Evolutionary conservation across 2,113 vertebrate species (phyloP).

Genomic region (Opisthocomus hoazin): DNA sequence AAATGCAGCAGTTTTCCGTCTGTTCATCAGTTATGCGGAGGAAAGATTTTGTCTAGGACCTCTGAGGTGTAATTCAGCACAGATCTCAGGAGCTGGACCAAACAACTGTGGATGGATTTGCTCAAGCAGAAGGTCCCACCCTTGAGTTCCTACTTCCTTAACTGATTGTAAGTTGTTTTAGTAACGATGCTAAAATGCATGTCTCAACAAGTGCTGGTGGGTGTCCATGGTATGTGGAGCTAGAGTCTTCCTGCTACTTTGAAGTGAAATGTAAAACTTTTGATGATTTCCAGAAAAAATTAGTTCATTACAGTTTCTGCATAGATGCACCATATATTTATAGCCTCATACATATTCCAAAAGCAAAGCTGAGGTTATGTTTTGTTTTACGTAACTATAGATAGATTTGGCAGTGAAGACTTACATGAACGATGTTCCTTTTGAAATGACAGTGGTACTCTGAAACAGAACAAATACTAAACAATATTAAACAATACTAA

Average conservation of each 20-base stretch:
- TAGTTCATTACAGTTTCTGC: not conserved
- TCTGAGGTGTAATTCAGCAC: not conserved
- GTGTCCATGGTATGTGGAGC: rapidly evolving
- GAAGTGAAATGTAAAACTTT: not conserved
- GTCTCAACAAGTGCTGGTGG: not conserved
- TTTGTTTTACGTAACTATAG: not conserved
- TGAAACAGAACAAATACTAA: not conserved
- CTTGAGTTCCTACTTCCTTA: not conserved
- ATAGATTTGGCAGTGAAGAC: not conserved
- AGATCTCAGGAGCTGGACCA: not conserved
- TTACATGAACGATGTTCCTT: not conserved
- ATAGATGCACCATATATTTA: not conserved
- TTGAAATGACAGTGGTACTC: not conserved
- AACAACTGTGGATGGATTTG: not conserved
- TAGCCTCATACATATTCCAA: not conserved
- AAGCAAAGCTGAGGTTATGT: not conserved
- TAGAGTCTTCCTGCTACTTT: not conserved
- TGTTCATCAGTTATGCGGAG: not conserved
- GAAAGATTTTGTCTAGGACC: not conserved
- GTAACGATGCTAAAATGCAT: not conserved
- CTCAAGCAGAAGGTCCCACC: not conserved
- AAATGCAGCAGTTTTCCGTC: not conserved
- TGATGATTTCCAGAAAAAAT: not conserved
- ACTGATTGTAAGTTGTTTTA: not conserved
- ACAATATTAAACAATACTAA: not conserved